These are phyloP conservation scores for Leptopilina drosophilae DNA, from an alignment of 2,888 invertebrate genomes.

Conservation along the genomic window DNA sequence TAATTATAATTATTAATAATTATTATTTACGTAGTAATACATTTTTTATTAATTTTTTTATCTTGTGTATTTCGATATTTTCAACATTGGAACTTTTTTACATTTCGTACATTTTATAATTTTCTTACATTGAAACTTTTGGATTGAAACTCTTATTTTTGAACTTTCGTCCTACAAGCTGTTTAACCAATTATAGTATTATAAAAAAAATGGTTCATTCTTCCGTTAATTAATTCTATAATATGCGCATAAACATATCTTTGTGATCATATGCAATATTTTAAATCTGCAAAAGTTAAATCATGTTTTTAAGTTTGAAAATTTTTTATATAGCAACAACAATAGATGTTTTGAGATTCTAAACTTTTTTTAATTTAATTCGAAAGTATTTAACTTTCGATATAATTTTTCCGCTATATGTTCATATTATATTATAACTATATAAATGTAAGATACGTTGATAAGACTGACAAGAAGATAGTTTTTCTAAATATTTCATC, in stretches of 20 bases:
- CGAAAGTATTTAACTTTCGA: neutral
- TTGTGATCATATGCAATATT: neutral
- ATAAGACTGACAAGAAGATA: neutral
- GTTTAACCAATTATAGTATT: neutral
- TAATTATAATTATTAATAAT: no score
- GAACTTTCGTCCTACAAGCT: neutral
- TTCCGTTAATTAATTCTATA: neutral
- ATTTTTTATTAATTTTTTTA: no score
- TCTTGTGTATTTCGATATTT: no score
- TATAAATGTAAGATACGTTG: neutral
- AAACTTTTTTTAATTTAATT: neutral
- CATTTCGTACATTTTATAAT: no score
- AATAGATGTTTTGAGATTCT: neutral
- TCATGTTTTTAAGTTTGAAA: neutral
- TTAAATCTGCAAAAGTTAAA: neutral
- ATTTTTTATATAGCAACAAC: neutral
- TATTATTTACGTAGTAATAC: no score
- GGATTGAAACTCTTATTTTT: no score
- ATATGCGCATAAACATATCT: neutral
- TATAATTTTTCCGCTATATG: neutral
- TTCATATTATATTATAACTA: constrained; percentile 7
- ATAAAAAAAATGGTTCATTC: constrained; percentile 3
- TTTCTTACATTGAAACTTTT: no score
- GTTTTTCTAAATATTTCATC: constrained; percentile 2
- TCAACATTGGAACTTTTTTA: no score